phyloP scores from a whole-genome alignment of 1,140 invertebrate genomes.

The Drosophila baimaii region DNA sequence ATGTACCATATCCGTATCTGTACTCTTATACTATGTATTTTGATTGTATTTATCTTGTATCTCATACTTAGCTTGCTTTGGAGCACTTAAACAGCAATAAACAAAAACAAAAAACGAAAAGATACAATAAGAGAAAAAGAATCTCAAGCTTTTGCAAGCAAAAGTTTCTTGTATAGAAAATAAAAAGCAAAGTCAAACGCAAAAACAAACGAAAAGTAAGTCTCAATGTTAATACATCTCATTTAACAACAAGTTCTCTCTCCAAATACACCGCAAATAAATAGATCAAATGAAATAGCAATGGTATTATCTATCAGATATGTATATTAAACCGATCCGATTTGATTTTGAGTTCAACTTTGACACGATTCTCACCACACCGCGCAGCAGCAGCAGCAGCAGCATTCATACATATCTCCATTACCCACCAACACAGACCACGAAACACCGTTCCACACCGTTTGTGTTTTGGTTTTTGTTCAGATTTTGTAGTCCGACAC shows the following conservation, averaged over 20 bases:
- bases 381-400: conserved; percentile 35
- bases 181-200: conserved; percentile 73
- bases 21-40: conserved; percentile 80
- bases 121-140: conserved; percentile 49
- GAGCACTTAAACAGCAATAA: conserved; percentile 83
- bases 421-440: conserved; percentile 6
- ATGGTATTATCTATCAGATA: conserved; percentile 5
- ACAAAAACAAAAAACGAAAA: conserved; percentile 53
- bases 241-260: conserved; percentile 42
- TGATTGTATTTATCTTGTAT: conserved; percentile 84
- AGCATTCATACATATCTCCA: conserved; percentile 10
- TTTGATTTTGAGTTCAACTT: conserved; percentile 34
- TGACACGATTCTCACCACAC: conserved; percentile 15
- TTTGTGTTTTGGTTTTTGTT: conserved; percentile 52
- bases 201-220: conserved; percentile 80
- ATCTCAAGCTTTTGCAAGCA: conserved; percentile 53
- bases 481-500: conserved; percentile 43
- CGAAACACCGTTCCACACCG: conserved; percentile 33
- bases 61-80: conserved; percentile 84
- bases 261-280: conserved; percentile 14
- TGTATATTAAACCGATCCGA: conserved; percentile 20
- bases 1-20: conserved; percentile 61
- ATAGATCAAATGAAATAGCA: background rate
- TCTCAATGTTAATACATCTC: conserved; percentile 71
- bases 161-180: conserved; percentile 53